Evolutionary conservation across 2,888 invertebrate species (phyloP), one percentile per base, ranked within the genome.

Genomic region (Drosophila subsilvestris): DNA sequence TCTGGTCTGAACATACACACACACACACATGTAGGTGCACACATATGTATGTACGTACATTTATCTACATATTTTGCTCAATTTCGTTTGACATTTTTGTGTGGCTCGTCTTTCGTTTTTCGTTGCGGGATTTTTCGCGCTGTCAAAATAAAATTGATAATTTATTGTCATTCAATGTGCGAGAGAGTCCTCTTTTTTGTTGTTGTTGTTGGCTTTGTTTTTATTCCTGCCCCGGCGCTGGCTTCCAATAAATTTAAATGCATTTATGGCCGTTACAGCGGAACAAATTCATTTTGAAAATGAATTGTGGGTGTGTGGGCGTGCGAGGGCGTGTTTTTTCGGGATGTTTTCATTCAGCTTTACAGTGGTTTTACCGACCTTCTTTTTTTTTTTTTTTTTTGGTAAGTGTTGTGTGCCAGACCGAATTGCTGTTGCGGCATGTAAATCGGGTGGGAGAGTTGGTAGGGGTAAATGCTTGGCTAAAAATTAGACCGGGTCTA

Each of bases 161-260:
- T 89, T 89, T 89, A 89, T 89, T 87, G 88, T 89, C 88, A 88
- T 89, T 86, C 88, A 89, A 89, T 89, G 87, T 79, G 68, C 69
- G 75, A 75, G 76, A 58, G 65, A 71, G 63, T 72, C 59, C 55
- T 60, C 47, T 29, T 42, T 25, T 22, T 22, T 25, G 1, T 20
- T 20, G 1, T 20, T 20, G 1, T 37, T 62, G 10, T 56, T 44
- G 50, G 50, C 60, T 62, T 70, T 49, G 55, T 66, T 54, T 53
- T 59, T 60, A 44, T 68, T 62, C 48, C 51, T 68, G 63, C 37
- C 68, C 61, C 65, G 75, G 70, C 77, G 70, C 32, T 61, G 75
- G 60, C 74, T 74, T 78, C 75, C 85, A 86, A 89, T 87, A 89
- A 89, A 89, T 89, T 89, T 87, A 81, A 86, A 88, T 88, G 86